Conservation (phyloP, 2,797 vertebrate species). For the Arremon brunneinucha region DNA sequence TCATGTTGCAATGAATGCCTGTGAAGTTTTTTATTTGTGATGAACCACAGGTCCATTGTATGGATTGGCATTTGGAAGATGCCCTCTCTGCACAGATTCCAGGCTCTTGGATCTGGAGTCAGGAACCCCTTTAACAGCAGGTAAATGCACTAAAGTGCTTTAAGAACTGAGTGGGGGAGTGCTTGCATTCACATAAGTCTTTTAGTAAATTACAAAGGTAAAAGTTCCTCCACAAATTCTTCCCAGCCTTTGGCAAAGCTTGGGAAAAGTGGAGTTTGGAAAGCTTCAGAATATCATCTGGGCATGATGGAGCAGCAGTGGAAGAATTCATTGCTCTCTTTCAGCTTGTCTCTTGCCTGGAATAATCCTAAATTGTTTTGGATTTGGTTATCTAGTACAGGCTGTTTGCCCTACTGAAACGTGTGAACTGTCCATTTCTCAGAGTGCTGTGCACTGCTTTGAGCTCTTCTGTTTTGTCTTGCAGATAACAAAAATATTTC, state of each 20-base stretch:
- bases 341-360: neutral
- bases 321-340: neutral
- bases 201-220: neutral
- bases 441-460: neutral
- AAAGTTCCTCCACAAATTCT: neutral
- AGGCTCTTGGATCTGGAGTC: neutral
- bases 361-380: neutral
- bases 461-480: constrained; percentile 28
- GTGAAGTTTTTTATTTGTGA: neutral
- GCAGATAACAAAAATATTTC: neutral
- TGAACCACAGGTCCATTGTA: neutral
- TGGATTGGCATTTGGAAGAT: neutral
- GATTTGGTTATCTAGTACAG: neutral
- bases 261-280: neutral
- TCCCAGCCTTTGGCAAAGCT: neutral
- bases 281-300: neutral
- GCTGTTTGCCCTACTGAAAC: neutral
- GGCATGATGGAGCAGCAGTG: neutral
- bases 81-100: neutral
- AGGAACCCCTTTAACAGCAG: neutral
- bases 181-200: neutral
- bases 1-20: neutral
- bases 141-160: neutral
- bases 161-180: neutral
- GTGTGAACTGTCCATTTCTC: neutral